Percentiles rank a stretch among this genome's conserved stretches.
phyloP scores from a whole-genome alignment of 2,797 vertebrate genomes.

The Stomatorhinus walkeri region DNA sequence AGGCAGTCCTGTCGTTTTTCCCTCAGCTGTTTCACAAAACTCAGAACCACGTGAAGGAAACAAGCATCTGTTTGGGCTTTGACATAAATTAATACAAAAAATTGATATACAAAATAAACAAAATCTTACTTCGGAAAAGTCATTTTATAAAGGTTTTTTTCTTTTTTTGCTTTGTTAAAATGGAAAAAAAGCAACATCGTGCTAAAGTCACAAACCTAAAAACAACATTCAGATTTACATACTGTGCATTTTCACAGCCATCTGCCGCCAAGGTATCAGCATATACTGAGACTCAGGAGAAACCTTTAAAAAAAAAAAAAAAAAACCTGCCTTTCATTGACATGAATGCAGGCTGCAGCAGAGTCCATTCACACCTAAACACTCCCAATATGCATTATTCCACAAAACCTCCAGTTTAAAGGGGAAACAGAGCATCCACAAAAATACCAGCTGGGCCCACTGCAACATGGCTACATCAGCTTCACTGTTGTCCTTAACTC shows the following conservation, averaged over 20 bases:
- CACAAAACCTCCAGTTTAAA: background rate
- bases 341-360: background rate
- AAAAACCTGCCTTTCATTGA: background rate
- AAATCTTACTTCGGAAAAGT: conserved; percentile 44
- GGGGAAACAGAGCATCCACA: conserved; percentile 5
- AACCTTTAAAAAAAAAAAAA: conserved; percentile 21
- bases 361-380: background rate
- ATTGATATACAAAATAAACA: conserved; percentile 51
- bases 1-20: background rate
- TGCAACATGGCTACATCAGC: conserved; percentile 29
- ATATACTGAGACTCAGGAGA: conserved; percentile 25
- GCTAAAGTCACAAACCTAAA: conserved; percentile 53
- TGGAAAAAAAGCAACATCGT: conserved; percentile 46
- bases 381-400: background rate
- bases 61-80: conserved; percentile 41
- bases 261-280: conserved; percentile 33
- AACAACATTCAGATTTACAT: conserved; percentile 56
- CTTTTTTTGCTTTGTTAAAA: conserved; percentile 34
- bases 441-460: conserved; percentile 17
- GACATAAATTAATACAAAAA: conserved; percentile 52
- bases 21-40: background rate
- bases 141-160: conserved; percentile 47
- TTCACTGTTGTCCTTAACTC: conserved; percentile 22
- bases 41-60: background rate
- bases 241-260: conserved; percentile 41